These are phyloP conservation scores for Polyergus mexicanus DNA, from an alignment of 1,140 invertebrate genomes.

Conservation along the genomic window DNA sequence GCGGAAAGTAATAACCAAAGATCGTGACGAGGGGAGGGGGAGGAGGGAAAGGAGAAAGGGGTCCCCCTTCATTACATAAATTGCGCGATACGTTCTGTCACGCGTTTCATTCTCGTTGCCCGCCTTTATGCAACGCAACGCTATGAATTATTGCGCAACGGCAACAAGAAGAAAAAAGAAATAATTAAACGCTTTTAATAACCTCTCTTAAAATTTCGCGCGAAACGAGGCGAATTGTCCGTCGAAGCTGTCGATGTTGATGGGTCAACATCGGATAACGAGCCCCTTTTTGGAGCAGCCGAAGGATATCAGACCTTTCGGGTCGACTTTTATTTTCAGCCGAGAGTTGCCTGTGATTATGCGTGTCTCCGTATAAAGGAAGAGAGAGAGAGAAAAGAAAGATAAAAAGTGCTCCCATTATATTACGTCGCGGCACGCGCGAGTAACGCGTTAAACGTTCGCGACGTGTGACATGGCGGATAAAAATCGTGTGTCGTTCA, in stretches of 20 bases:
- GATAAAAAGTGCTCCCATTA: neutral
- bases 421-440: neutral
- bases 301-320: neutral
- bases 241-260: slow-evolving; percentile 34
- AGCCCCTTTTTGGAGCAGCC: neutral
- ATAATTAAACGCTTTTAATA: slow-evolving; percentile 64
- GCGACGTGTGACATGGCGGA: slow-evolving; percentile 26
- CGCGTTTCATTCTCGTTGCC: slow-evolving; percentile 53
- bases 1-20: slow-evolving; percentile 57
- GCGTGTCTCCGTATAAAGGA: neutral
- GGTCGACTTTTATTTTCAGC: slow-evolving; percentile 28
- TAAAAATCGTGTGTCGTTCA: slow-evolving; percentile 58
- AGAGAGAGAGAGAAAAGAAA: neutral
- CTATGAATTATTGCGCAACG: slow-evolving; percentile 54
- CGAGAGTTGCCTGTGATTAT: slow-evolving; percentile 16
- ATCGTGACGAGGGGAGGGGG: neutral
- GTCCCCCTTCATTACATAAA: slow-evolving; percentile 50
- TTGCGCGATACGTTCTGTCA: slow-evolving; percentile 63
- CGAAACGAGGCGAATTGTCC: slow-evolving; percentile 36
- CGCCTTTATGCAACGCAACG: slow-evolving; percentile 25
- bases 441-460: neutral
- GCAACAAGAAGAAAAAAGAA: neutral
- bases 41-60: slow-evolving; percentile 12
- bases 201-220: slow-evolving; percentile 52
- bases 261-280: slow-evolving; percentile 6